Evolutionary conservation across 2,888 invertebrate species (phyloP).

Genomic region (Tortricodes alternella): DNA sequence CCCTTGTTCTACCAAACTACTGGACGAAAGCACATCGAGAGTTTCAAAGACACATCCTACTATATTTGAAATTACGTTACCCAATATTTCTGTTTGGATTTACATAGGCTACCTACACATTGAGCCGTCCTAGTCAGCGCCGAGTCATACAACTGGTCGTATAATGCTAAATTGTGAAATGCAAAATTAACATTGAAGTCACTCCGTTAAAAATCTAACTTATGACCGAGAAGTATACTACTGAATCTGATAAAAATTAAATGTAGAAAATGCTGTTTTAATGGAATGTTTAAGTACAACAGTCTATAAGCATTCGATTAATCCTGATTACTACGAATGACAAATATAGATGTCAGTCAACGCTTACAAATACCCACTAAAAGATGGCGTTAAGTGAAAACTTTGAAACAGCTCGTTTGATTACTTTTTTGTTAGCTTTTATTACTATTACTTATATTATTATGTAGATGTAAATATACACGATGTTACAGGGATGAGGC

Average conservation of each 20-base stretch:
- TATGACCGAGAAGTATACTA: conserved; percentile 55
- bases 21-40: conserved; percentile 80
- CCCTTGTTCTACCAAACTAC: conserved; percentile 66
- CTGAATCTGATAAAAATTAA: conserved; percentile 61
- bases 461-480: conserved; percentile 69
- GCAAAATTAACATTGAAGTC: conserved; percentile 59
- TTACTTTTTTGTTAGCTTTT: conserved; percentile 47
- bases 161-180: conserved; percentile 58
- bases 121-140: conserved; percentile 78
- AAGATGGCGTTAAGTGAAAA: conserved; percentile 61
- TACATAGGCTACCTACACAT: conserved; percentile 72
- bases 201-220: conserved; percentile 62
- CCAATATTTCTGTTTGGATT: conserved; percentile 49
- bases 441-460: conserved; percentile 58
- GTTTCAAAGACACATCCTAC: conserved; percentile 78
- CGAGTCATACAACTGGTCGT: conserved; percentile 45
- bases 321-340: conserved; percentile 57
- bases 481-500: conserved; percentile 68
- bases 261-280: conserved; percentile 58
- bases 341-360: conserved; percentile 73
- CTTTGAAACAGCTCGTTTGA: conserved; percentile 55
- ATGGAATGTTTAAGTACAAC: conserved; percentile 82
- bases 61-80: conserved; percentile 70
- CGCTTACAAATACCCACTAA: conserved; percentile 56
- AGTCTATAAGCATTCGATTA: conserved; percentile 72